A percentile compares a stretch with the other conserved stretches of the same genome.
Evolutionary conservation across 2,888 invertebrate genomes (phyloP).

Genomic region (Lepidochitona cinerea): DNA sequence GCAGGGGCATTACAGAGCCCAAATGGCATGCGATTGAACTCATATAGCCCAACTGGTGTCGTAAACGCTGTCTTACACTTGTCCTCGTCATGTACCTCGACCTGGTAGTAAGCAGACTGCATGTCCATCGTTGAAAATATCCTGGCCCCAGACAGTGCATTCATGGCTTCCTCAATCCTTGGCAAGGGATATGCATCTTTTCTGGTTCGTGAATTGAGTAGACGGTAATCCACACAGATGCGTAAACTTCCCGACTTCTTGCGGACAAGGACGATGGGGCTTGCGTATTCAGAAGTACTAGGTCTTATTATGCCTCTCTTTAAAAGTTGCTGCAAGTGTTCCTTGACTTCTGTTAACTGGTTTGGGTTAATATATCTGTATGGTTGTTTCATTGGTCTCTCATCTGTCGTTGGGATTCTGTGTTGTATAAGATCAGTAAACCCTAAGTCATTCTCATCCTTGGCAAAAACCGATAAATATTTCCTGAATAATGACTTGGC

Average conservation of each 20-base stretch:
- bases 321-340: background rate
- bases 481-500: too few species aligned
- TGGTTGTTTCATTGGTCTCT: background rate
- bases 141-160: conserved; percentile 3
- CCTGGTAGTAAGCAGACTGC: conserved; percentile 9
- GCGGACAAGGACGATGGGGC: conserved; percentile 1
- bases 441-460: too few species aligned
- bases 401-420: background rate
- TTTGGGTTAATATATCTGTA: background rate
- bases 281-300: background rate
- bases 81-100: background rate
- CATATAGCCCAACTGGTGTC: conserved; percentile 16
- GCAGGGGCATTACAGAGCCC: conserved; percentile 17
- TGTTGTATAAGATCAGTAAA: background rate
- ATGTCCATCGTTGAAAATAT: conserved; percentile 11
- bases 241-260: conserved; percentile 2
- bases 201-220: background rate
- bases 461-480: too few species aligned
- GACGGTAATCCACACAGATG: conserved; percentile 8
- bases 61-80: conserved; percentile 13
- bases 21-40: conserved; percentile 21
- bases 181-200: conserved; percentile 12
- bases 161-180: conserved; percentile 6
- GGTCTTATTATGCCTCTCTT: background rate
- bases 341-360: conserved; percentile 1